Conservation (phyloP, 2,113 vertebrate genomes). For the Centropristis striata region DNA sequence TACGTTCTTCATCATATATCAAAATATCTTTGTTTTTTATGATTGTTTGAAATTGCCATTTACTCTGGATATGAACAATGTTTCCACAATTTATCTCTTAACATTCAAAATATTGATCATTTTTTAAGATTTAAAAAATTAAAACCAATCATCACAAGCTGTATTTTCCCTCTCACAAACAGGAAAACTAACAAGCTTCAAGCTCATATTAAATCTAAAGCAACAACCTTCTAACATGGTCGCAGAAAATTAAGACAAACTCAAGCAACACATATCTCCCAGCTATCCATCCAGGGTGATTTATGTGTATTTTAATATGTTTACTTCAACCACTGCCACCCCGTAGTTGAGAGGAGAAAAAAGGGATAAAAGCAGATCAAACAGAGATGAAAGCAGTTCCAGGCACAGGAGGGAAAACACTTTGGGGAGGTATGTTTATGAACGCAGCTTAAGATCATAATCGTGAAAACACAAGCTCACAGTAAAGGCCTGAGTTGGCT, state of each 20-base stretch:
- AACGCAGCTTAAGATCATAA: constrained; percentile 73
- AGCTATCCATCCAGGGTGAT: neutral
- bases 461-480: constrained; percentile 64
- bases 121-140: neutral
- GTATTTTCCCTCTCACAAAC: neutral
- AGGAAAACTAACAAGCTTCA: too few relatives aligned
- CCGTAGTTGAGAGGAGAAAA: neutral
- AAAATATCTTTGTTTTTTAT: too few relatives aligned
- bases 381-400: constrained; percentile 63
- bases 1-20: too few relatives aligned
- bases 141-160: neutral
- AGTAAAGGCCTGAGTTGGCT: constrained; percentile 47
- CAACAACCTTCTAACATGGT: neutral
- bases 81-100: neutral
- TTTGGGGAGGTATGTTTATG: constrained; percentile 70
- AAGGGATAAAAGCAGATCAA: constrained; percentile 32
- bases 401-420: constrained; percentile 48
- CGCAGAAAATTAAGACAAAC: neutral
- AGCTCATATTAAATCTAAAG: neutral
- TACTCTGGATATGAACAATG: neutral
- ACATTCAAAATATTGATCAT: neutral
- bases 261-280: neutral
- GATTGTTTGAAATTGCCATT: too few relatives aligned
- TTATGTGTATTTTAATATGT: constrained; percentile 11
- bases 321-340: neutral